Conservation (phyloP, 92 coral and sea anemone genomes). For the Palythoa heliodiscus region DNA sequence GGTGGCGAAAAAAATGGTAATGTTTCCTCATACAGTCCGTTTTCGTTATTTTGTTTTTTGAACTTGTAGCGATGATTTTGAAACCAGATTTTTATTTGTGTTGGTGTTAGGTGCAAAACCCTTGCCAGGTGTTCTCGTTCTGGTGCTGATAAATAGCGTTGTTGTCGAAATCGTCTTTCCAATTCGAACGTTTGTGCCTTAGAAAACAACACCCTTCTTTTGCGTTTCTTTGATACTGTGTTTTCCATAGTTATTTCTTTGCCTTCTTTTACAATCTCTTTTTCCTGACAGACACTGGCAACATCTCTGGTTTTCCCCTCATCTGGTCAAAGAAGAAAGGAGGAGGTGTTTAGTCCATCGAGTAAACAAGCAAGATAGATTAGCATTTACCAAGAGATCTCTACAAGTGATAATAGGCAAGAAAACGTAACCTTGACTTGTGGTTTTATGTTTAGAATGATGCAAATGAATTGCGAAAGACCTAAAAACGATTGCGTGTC, state of each 20-base stretch:
- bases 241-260: conserved; percentile 30
- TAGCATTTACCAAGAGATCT: conserved; percentile 21
- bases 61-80: conserved; percentile 53
- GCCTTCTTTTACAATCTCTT: neutral
- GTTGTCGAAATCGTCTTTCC: conserved; percentile 45
- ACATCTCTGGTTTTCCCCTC: conserved; percentile 15
- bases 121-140: conserved; percentile 48
- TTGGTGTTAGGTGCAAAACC: conserved; percentile 41
- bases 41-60: conserved; percentile 43
- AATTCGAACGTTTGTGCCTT: conserved; percentile 42
- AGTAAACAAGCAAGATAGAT: neutral
- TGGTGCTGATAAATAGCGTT: conserved; percentile 47
- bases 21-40: conserved; percentile 37
- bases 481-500: neutral
- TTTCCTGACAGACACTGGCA: neutral
- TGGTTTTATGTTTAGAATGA: conserved; percentile 1
- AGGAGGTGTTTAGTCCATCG: conserved; percentile 9
- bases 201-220: conserved; percentile 44
- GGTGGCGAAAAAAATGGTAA: conserved; percentile 53
- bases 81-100: conserved; percentile 53
- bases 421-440: neutral
- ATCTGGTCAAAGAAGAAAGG: conserved; percentile 11
- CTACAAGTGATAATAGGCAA: neutral
- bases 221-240: conserved; percentile 37
- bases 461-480: conserved; percentile 18